Evolutionary conservation across 2,888 invertebrate species (phyloP).

Genomic region (Sphaerophoria rueppellii): DNA sequence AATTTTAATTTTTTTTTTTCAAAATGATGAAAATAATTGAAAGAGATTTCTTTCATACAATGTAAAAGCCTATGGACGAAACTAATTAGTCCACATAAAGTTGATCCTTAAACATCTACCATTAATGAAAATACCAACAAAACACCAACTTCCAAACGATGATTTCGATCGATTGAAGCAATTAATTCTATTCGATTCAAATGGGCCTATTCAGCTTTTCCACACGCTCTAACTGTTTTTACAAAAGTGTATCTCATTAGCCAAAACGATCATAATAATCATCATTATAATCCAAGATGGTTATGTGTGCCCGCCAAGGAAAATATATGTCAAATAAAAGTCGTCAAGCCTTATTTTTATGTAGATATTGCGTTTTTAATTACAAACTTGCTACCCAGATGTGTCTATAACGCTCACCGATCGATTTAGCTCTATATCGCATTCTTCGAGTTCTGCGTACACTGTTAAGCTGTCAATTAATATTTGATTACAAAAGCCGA

Average conservation of each 20-base stretch:
- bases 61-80: too few relatives aligned
- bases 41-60: too few relatives aligned
- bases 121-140: too few relatives aligned
- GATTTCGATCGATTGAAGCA: conserved; percentile 4
- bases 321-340: conserved; percentile 46
- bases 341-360: conserved; percentile 28
- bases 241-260: conserved; percentile 46
- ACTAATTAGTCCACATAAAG: too few relatives aligned
- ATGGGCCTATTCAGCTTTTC: conserved; percentile 43
- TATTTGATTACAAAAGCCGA: conserved; percentile 66
- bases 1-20: too few relatives aligned
- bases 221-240: conserved; percentile 55
- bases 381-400: conserved; percentile 16
- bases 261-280: conserved; percentile 55
- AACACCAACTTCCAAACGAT: too few relatives aligned
- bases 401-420: not conserved
- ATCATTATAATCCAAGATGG: conserved; percentile 47
- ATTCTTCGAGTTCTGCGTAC: conserved; percentile 15
- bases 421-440: conserved; percentile 2
- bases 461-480: conserved; percentile 56
- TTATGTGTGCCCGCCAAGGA: conserved; percentile 52
- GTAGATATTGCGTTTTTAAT: conserved; percentile 27
- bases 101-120: too few relatives aligned
- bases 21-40: too few relatives aligned
- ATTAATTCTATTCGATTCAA: conserved; percentile 52